Percentiles rank a stretch among this genome's conserved stretches.
Conservation (phyloP, 2,797 vertebrate genomes). For the Poliocrania exsul region DNA sequence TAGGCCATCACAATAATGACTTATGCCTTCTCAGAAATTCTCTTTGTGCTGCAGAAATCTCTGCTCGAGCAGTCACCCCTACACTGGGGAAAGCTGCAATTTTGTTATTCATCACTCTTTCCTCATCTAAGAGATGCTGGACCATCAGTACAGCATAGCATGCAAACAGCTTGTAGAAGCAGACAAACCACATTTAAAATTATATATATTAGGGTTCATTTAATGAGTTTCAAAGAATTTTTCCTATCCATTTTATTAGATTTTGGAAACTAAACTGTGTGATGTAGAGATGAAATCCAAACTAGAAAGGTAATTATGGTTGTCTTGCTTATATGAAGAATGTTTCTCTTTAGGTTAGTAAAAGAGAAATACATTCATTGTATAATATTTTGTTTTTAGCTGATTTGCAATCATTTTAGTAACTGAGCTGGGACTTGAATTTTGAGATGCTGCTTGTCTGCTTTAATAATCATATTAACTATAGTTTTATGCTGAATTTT, state of each 20-base stretch:
- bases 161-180: slow-evolving; percentile 29
- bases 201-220: slow-evolving; percentile 7
- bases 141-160: neutral
- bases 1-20: neutral
- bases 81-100: neutral
- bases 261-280: slow-evolving; percentile 29
- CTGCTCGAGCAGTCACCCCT: neutral
- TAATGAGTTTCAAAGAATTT: slow-evolving; percentile 22
- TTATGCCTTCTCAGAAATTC: neutral
- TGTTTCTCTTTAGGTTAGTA: neutral
- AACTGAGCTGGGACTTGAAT: neutral
- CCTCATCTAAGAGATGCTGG: neutral
- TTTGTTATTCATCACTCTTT: neutral
- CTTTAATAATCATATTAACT: neutral
- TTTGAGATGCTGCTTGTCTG: neutral
- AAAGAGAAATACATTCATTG: neutral
- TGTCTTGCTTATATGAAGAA: neutral
- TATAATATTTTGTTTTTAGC: neutral
- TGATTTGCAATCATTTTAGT: neutral
- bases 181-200: slow-evolving; percentile 17
- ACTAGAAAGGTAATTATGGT: neutral
- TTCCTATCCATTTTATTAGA: neutral
- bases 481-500: neutral
- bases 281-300: neutral
- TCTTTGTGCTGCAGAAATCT: neutral